These are phyloP conservation scores for Rhinichthys osculus DNA, from an alignment of 2,797 vertebrate species.

Conservation along the genomic window DNA sequence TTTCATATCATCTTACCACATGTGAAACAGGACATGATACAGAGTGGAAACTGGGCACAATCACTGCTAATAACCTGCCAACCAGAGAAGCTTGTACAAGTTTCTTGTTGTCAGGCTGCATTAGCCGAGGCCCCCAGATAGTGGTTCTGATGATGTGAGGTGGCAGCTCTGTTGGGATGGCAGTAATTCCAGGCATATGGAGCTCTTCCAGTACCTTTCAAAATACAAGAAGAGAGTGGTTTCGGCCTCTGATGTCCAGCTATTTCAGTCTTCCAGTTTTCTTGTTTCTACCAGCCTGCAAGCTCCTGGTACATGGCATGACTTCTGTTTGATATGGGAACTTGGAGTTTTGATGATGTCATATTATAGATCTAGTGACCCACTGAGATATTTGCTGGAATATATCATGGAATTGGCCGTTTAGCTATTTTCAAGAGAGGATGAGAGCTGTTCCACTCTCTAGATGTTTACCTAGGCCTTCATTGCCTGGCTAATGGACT, in stretches of 20 bases:
- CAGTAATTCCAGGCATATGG: constrained; percentile 25
- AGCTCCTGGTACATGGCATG: not conserved
- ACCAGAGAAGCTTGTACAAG: constrained; percentile 7
- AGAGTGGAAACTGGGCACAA: constrained; percentile 21
- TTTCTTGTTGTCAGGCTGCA: constrained; percentile 32
- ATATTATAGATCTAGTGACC: not conserved
- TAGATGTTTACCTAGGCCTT: constrained; percentile 15
- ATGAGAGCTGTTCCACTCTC: not conserved
- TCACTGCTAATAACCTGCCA: constrained; percentile 37
- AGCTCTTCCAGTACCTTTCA: constrained; percentile 9
- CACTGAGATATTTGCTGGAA: not conserved
- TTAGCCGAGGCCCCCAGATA: constrained; percentile 3
- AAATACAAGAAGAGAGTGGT: constrained; percentile 21
- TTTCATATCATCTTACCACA: constrained; percentile 20
- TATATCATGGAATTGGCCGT: not conserved
- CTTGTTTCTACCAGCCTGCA: not conserved
- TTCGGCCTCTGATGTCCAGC: constrained; percentile 21
- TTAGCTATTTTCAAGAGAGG: constrained; percentile 10
- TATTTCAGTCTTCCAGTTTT: constrained; percentile 7
- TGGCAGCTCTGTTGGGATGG: constrained; percentile 6
- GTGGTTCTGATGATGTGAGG: constrained; percentile 25
- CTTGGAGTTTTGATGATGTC: not conserved
- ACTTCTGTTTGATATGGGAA: not conserved
- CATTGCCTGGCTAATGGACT: constrained; percentile 23
- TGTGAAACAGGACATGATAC: constrained; percentile 25